Percentiles rank a stretch among this genome's conserved stretches.
These are phyloP conservation scores for Fregata magnificens DNA, from an alignment of 2,113 vertebrate genomes.

Conservation along the genomic window DNA sequence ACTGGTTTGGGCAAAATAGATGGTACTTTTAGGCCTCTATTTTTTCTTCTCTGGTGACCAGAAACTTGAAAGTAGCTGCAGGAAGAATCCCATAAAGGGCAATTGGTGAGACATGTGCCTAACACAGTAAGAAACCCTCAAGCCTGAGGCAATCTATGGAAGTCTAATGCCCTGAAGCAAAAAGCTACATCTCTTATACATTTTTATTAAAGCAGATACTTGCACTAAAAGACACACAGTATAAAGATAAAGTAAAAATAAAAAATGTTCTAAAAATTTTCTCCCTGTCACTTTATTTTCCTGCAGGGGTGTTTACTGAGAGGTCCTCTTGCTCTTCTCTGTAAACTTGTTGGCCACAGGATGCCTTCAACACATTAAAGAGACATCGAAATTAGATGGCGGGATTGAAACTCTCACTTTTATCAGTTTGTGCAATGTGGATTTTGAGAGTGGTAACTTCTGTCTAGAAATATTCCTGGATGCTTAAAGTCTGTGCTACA, in stretches of 20 bases:
- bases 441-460: neutral
- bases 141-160: neutral
- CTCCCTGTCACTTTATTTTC: neutral
- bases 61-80: neutral
- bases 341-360: neutral
- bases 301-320: neutral
- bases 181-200: neutral
- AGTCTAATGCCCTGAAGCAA: neutral
- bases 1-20: neutral
- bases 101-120: neutral
- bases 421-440: neutral
- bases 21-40: neutral
- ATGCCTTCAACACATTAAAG: neutral
- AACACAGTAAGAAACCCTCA: neutral
- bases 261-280: neutral
- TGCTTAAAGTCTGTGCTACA: neutral
- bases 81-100: neutral
- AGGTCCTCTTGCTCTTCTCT: neutral
- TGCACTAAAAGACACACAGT: neutral
- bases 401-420: neutral
- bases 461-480: neutral
- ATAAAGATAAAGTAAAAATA: neutral
- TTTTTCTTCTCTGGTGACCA: neutral
- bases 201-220: neutral
- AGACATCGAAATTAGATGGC: neutral